Evolutionary conservation across 2,888 invertebrate genomes (phyloP), one percentile per base, ranked within the genome.

Genomic region (Leptogaster cylindrica): DNA sequence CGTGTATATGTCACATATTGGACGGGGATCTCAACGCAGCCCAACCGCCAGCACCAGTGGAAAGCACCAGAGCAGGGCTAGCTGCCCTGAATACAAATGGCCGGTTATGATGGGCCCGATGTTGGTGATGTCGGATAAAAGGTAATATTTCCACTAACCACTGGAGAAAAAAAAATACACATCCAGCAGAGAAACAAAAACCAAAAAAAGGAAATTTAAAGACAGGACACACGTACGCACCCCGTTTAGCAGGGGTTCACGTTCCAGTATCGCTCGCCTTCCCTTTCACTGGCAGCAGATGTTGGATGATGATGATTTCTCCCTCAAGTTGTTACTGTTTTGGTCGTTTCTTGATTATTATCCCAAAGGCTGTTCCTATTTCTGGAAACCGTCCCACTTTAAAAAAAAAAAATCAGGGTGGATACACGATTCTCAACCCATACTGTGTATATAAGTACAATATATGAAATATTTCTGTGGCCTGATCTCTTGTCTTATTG

Each of bases 261-360:
- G 39, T 58, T 12, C 25, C 58, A 36, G 20, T 39, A 39, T 39
- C 39, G 41, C 41, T 23, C 48, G 46, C 48, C 33, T 64, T 48
- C 33, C 33, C 33, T 48, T 48, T 48, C 46, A 4, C 23, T 36
- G 73, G 74, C 73, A 75, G 73, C 72, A 78, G 78, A 77, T 77
- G 75, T 76, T 75, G 31, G 51, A 27, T 72, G 69, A 67, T 67
- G 69, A 75, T 80, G 78, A 80, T 67, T 65, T 63, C 66, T 67
- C 61, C 67, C 67, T 48, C 33, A 61, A 50, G 58, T 66, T 46
- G 44, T 66, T 66, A 46, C 46, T 46, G 52, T 65, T 48, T 48
- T 39, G 48, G 36, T 55, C 16, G 36, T 63, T 63, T 46, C 31
- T 63, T 63, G 63, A 63, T 63, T 63, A 63, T 63, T 63, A 63